Base-by-base conservation (phyloP, 2,113 vertebrate species). In the Rhinoderma darwinii region DNA sequence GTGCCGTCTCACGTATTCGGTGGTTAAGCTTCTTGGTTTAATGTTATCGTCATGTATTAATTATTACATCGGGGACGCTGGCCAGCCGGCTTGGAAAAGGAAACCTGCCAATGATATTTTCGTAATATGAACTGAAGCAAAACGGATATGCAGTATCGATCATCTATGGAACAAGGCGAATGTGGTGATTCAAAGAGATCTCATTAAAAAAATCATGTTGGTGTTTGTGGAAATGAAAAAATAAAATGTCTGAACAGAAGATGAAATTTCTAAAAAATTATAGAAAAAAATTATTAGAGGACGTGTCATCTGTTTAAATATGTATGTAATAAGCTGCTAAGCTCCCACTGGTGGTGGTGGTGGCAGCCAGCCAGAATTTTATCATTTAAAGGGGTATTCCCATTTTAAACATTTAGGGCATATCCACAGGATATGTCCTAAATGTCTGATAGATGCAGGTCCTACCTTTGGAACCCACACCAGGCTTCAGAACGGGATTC, bases 1-100 rank as follows among this genome's bases (percentile, higher is more conserved):
- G n/a, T 66, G 44, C 37, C 39, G 17, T 82, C 54, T 44, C 79
- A 82, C 61, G 22, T 50, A 83, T 20, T 12, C 43, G 1, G 80
- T 81, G 54, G 78, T 59, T 81, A 47, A 82, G 81, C 63, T 72
- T 35, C 43, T 72, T 70, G 43, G 81, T 83, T 83, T 83, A 70
- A 22, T 83, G 30, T 72, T 72, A 83, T 77, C 56, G 37, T 77
- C 41, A 78, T 78, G 27, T 66, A 78, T 47, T 85, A 78, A 85
- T 84, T 61, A 84, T 63, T 78, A 85, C 84, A 77, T 47, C 84
- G 66, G 84, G 74, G 56, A 78, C 27, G 17, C 5, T 14, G 20
- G 41, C 43, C 41, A 68, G 73, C 17, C 73, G 35, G 54, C 72
- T 59, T 39, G 77, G 22, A 80, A 37, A 80, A 37, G 20, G 51